phyloP scores from a whole-genome alignment of 1,140 invertebrate genomes.

The Hypothenemus hampei region DNA sequence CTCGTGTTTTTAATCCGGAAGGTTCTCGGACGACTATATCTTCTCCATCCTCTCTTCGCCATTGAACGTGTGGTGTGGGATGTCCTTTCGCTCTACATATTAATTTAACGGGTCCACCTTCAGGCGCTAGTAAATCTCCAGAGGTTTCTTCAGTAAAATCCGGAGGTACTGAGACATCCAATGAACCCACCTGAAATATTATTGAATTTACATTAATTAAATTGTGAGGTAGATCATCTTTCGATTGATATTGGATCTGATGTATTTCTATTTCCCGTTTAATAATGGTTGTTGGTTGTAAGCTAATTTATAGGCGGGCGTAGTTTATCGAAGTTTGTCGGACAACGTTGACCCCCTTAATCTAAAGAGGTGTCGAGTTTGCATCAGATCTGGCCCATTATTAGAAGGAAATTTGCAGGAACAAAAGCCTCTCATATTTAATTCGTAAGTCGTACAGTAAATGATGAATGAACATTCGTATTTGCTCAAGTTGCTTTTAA shows the following conservation, averaged over 20 bases:
- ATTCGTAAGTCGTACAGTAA: too few relatives aligned
- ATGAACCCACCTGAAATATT: constrained; percentile 65
- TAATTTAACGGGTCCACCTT: constrained; percentile 66
- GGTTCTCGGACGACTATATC: constrained; percentile 63
- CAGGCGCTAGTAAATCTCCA: constrained; percentile 73
- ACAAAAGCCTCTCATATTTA: too few relatives aligned
- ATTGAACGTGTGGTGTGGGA: constrained; percentile 77
- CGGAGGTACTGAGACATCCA: constrained; percentile 80
- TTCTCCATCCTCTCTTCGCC: constrained; percentile 77
- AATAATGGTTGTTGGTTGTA: constrained; percentile 33
- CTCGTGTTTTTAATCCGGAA: constrained; percentile 31
- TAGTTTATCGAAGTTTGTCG: constrained; percentile 34
- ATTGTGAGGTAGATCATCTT: constrained; percentile 28
- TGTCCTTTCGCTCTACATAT: constrained; percentile 70
- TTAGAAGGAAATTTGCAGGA: too few relatives aligned
- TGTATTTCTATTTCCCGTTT: constrained; percentile 20
- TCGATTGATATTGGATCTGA: constrained; percentile 31
- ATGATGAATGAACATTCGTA: too few relatives aligned
- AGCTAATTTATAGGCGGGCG: constrained; percentile 35
- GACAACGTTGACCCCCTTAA: constrained; percentile 31
- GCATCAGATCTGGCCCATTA: constrained; percentile 29
- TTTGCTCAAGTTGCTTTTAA: too few relatives aligned
- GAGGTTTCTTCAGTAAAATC: constrained; percentile 79
- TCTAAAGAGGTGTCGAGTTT: constrained; percentile 31
- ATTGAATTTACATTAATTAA: too few relatives aligned